Percentiles rank a stretch among this genome's conserved stretches.
phyloP scores from a whole-genome alignment of 1,140 invertebrate species.

The Oedothorax gibbosus region DNA sequence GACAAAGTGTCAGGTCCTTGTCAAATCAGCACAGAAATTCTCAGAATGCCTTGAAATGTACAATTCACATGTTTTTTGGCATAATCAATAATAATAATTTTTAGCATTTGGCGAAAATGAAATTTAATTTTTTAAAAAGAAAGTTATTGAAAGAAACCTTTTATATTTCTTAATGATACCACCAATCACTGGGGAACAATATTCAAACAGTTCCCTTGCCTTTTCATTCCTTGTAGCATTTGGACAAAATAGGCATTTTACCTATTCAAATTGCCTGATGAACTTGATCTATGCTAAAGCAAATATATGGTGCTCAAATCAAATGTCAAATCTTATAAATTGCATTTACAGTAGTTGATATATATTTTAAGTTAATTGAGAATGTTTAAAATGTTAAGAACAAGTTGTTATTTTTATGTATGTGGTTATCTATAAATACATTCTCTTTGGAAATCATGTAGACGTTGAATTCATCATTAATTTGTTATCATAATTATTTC shows the following conservation, averaged over 20 bases:
- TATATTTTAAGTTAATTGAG: constrained; percentile 48
- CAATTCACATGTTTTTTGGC: too few species aligned
- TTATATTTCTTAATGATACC: constrained; percentile 55
- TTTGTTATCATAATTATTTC: not conserved
- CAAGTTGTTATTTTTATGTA: constrained; percentile 54
- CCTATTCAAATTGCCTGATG: constrained; percentile 46
- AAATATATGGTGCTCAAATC: constrained; percentile 58
- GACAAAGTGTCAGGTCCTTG: too few species aligned
- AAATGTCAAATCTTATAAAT: constrained; percentile 56
- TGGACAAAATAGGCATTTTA: constrained; percentile 35
- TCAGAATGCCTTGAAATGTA: too few species aligned
- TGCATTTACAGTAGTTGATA: constrained; percentile 54
- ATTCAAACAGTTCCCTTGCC: constrained; percentile 41
- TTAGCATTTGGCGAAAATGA: too few species aligned
- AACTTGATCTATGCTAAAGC: constrained; percentile 55
- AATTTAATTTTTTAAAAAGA: too few species aligned
- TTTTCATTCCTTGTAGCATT: constrained; percentile 59
- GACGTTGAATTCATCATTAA: not conserved
- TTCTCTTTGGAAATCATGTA: not conserved
- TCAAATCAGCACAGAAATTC: too few species aligned
- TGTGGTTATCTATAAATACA: not conserved
- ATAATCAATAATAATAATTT: too few species aligned
- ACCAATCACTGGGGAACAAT: constrained; percentile 49
- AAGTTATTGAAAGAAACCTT: constrained; percentile 49
- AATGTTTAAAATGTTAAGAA: constrained; percentile 35